Base-by-base conservation (phyloP, 30 jellyfish, hydroid and myxozoan genomes). In the Pelagia noctiluca region DNA sequence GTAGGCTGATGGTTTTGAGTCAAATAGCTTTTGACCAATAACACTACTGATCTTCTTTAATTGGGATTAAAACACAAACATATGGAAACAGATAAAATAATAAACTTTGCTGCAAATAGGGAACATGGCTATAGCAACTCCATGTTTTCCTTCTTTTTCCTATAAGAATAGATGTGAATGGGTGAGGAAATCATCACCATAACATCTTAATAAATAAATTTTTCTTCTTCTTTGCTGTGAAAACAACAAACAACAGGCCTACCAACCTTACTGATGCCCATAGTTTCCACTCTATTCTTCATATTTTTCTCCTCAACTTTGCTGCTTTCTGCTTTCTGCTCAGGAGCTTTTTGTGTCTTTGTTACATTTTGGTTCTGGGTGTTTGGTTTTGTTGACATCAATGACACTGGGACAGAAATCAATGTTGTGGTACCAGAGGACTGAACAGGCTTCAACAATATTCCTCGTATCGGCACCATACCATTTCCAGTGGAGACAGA, bases 261-360 rank as follows among this genome's bases (percentile, higher is more conserved):
- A 35, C 85, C 5, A 34, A 90, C 97, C 95, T 75, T 83, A 61
- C 95, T 90, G n/a, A 81, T 92, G 12, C 95, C 95, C 33, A 50
- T 74, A 35, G 97, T 65, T 35, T 71, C 92, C 16, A 63, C 18
- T 13, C 29, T 75, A 16, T 50, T 68, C 26, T 35, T 35, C 35
- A 28, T 11, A 13, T 48, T 47, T 21, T 22, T 50, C 18, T 75
- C 87, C 1, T 47, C 50, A 5, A 0, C 54, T 11, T 82, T 70
- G 30, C 34, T 70, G 1, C 35, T 34, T 25, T 48, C 4, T 5
- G 92, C 64, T 69, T 82, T 68, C 31, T 82, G 73, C 23, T 82
- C 28, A 13, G 75, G 70, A 29, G 61, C 78, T 26, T 36, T 69
- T 19, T 47, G 62, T 23, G 85, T 68, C 7, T 82, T 5, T 0